Percentiles rank a stretch among this genome's conserved stretches.
These are phyloP conservation scores for Coryphaenoides rupestris DNA, from an alignment of 2,113 vertebrate species.

Conservation along the genomic window DNA sequence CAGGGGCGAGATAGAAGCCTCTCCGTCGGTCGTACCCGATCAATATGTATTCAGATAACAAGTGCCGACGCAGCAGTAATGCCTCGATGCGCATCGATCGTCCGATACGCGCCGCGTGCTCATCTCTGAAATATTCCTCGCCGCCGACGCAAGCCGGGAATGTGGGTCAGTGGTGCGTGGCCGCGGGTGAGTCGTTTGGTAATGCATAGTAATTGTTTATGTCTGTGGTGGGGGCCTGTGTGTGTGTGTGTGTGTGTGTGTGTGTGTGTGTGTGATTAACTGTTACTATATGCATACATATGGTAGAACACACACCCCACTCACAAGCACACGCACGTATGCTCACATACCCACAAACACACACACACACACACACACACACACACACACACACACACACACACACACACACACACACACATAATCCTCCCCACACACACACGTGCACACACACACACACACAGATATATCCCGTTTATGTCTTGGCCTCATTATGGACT, in stretches of 20 bases:
- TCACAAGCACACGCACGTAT: slow-evolving; percentile 4
- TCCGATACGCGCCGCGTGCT: slow-evolving; percentile 37
- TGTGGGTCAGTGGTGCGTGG: no score
- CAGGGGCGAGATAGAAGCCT: no score
- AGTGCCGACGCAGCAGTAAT: slow-evolving; percentile 50
- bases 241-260: slow-evolving; percentile 24
- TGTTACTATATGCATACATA: background rate
- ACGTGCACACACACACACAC: slow-evolving; percentile 8
- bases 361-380: no score
- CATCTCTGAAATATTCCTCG: slow-evolving; percentile 30
- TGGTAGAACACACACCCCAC: slow-evolving; percentile 29
- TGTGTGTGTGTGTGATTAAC: no score
- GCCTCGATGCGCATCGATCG: slow-evolving; percentile 49
- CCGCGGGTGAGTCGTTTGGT: slow-evolving; percentile 10
- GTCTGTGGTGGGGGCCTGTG: slow-evolving; percentile 27
- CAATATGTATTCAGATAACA: slow-evolving; percentile 36
- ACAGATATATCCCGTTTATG: background rate
- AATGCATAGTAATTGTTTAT: slow-evolving; percentile 38
- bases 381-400: slow-evolving; percentile 7
- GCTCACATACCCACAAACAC: slow-evolving; percentile 2
- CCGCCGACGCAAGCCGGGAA: background rate
- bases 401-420: slow-evolving; percentile 6
- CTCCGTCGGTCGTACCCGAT: slow-evolving; percentile 37
- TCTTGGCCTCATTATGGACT: no score
- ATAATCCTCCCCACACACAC: background rate